A percentile compares a stretch with the other conserved stretches of the same genome.
Evolutionary conservation across 2,797 vertebrate genomes (phyloP).

Genomic region (Acropternis orthonyx): DNA sequence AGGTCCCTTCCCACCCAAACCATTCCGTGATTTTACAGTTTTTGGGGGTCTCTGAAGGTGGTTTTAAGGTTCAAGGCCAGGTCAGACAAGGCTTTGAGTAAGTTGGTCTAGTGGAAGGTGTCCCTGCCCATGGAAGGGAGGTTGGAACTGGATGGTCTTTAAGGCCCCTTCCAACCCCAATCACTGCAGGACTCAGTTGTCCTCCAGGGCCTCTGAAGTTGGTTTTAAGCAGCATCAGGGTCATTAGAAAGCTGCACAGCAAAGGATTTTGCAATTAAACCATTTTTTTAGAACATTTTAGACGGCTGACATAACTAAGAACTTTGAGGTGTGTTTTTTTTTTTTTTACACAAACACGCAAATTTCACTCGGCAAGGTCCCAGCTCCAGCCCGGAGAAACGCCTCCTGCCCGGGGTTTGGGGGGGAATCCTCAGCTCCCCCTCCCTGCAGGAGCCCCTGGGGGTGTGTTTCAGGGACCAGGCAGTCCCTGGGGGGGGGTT

Average conservation of each 20-base stretch:
- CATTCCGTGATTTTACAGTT: too few relatives aligned
- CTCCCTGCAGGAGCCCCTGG: accelerated
- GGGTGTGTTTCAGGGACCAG: background rate
- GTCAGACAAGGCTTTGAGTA: too few relatives aligned
- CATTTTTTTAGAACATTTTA: too few relatives aligned
- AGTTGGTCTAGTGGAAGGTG: background rate
- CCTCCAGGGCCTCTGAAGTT: too few relatives aligned
- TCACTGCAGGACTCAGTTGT: background rate
- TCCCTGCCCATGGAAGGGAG: background rate
- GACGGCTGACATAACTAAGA: background rate
- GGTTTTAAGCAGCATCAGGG: background rate
- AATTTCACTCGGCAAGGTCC: background rate
- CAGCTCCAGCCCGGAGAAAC: background rate
- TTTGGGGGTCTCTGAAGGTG: too few relatives aligned
- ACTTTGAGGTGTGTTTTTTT: too few relatives aligned
- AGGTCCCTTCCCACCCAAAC: background rate
- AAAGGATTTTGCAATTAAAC: too few relatives aligned
- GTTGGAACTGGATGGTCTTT: too few relatives aligned
- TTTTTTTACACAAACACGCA: background rate
- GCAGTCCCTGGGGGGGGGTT: accelerated
- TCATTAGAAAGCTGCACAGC: background rate
- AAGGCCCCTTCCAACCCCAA: background rate
- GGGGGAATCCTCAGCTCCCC: background rate
- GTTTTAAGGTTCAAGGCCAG: background rate
- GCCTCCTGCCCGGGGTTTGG: background rate